Conservation (phyloP, 2,888 invertebrate species). For the Volucella bombylans region DNA sequence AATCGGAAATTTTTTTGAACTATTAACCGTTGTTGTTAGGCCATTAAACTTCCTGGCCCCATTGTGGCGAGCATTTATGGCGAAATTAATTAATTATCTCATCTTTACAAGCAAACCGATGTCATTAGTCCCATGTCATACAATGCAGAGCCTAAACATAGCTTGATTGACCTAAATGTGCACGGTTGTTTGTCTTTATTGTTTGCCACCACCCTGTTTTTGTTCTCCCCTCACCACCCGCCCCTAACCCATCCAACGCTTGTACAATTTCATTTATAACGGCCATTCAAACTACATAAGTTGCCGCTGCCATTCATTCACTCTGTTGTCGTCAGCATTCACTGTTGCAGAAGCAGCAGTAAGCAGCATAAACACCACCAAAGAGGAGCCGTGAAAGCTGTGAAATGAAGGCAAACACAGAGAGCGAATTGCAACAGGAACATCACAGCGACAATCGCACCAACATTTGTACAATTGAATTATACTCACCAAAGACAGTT, state of each 20-base stretch:
- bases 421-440: slow-evolving; percentile 13
- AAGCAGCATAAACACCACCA: not conserved
- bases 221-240: slow-evolving; percentile 5
- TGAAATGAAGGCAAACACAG: slow-evolving; percentile 46
- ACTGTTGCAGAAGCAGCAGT: slow-evolving; percentile 13
- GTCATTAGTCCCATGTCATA: slow-evolving; percentile 66
- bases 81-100: slow-evolving; percentile 70
- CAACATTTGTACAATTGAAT: slow-evolving; percentile 68
- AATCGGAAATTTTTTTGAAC: slow-evolving; percentile 49
- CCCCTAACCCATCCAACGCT: not conserved
- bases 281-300: not conserved
- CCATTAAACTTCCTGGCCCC: slow-evolving; percentile 58
- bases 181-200: slow-evolving; percentile 37
- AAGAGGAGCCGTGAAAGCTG: slow-evolving; percentile 42
- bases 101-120: slow-evolving; percentile 55
- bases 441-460: not conserved
- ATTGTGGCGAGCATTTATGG: slow-evolving; percentile 53
- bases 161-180: slow-evolving; percentile 69
- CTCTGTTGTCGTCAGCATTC: slow-evolving; percentile 14
- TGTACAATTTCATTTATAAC: slow-evolving; percentile 25
- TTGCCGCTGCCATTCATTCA: slow-evolving; percentile 46
- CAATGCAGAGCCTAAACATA: slow-evolving; percentile 49
- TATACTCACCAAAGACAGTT: slow-evolving; percentile 61
- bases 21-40: slow-evolving; percentile 21
- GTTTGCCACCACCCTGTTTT: not conserved